A percentile compares a stretch with the other conserved stretches of the same genome.
Conservation (phyloP, 2,113 vertebrate species). For the Proterorhinus semilunaris region DNA sequence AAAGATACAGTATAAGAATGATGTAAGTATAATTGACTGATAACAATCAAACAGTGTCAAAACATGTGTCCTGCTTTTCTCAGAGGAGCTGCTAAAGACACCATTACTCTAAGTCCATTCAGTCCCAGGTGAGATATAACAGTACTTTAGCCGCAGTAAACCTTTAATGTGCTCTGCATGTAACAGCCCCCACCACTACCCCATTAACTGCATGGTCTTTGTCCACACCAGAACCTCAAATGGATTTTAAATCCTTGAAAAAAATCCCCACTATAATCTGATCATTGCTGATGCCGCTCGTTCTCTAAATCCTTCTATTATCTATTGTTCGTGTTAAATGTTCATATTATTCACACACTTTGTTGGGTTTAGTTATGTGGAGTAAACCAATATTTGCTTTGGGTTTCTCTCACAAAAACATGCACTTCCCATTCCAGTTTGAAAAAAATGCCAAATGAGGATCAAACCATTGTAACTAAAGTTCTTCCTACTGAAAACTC, state of each 20-base stretch:
- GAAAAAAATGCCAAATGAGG: too few species aligned
- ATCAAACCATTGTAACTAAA: too few species aligned
- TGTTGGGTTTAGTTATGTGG: neutral
- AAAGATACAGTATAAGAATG: too few species aligned
- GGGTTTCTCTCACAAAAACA: too few species aligned
- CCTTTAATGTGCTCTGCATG: constrained; percentile 3
- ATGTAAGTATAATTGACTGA: too few species aligned
- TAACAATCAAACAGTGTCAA: too few species aligned
- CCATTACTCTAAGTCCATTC: neutral
- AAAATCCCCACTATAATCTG: too few species aligned
- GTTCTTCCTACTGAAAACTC: too few species aligned
- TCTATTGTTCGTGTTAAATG: neutral
- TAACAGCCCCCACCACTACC: neutral
- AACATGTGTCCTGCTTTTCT: neutral
- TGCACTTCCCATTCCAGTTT: too few species aligned
- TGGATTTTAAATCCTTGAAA: too few species aligned
- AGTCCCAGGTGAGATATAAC: constrained; percentile 1
- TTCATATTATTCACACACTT: neutral
- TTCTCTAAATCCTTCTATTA: neutral
- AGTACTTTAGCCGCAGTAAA: neutral
- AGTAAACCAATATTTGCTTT: neutral
- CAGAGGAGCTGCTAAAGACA: neutral
- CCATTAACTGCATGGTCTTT: neutral
- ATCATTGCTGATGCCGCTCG: too few species aligned
- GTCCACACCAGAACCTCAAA: neutral